Conservation (phyloP, 2,888 invertebrate species). For the Drosophila pseudotakahashii region DNA sequence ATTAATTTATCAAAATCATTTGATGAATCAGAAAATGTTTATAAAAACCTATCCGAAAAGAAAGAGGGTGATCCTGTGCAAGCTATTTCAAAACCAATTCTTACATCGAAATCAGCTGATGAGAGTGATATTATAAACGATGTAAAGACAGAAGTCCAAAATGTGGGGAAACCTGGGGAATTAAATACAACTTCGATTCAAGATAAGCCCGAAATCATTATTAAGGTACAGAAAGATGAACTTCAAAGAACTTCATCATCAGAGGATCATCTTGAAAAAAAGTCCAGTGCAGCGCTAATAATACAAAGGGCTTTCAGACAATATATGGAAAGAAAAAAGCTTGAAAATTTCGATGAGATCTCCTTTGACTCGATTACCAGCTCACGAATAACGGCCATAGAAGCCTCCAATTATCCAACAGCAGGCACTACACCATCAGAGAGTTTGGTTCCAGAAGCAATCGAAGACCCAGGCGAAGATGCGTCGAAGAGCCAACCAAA, state of each 20-base stretch:
- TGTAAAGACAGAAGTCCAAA: neutral
- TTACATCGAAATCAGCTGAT: neutral
- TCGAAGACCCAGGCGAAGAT: slow-evolving; percentile 4
- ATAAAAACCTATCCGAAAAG: neutral
- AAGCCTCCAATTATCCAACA: slow-evolving; percentile 21
- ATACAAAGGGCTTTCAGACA: slow-evolving; percentile 53
- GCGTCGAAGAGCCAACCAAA: neutral
- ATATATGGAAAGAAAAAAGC: slow-evolving; percentile 37
- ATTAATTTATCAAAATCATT: neutral
- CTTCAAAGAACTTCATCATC: neutral
- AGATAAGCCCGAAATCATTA: neutral
- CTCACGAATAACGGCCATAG: slow-evolving; percentile 46
- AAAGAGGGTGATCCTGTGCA: neutral
- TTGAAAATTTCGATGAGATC: slow-evolving; percentile 7
- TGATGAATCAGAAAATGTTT: neutral
- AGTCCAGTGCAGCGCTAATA: slow-evolving; percentile 26
- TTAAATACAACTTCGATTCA: neutral
- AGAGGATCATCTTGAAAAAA: neutral
- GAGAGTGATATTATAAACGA: neutral
- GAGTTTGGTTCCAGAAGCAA: slow-evolving; percentile 8
- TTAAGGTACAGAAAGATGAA: neutral
- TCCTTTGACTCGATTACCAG: slow-evolving; percentile 40
- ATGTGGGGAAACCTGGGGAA: neutral
- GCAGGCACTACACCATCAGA: slow-evolving; percentile 25
- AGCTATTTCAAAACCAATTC: neutral